phyloP scores from a whole-genome alignment of 2,113 vertebrate species.

The Gambusia affinis region DNA sequence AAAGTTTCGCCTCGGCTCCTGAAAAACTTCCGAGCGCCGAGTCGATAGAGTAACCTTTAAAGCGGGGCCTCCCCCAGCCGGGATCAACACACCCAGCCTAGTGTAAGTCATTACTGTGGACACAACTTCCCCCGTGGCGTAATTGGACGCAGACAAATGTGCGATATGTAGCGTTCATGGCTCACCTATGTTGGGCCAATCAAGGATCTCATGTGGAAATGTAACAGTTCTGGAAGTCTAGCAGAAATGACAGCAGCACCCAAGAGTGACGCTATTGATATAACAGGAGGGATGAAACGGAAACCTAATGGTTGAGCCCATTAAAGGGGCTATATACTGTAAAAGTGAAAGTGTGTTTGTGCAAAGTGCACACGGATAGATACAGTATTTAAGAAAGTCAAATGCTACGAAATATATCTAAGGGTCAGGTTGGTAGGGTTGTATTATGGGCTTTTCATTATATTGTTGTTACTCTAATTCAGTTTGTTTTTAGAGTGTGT shows the following conservation, averaged over 20 bases:
- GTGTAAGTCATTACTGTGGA: slow-evolving; percentile 58
- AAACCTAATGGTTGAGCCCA: neutral
- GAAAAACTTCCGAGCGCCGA: slow-evolving; percentile 33
- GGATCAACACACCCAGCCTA: slow-evolving; percentile 39
- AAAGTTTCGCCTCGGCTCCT: slow-evolving; percentile 33
- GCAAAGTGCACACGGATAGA: too few relatives aligned
- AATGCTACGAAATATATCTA: too few relatives aligned
- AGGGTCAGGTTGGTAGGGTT: too few relatives aligned
- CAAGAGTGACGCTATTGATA: neutral
- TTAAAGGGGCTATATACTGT: slow-evolving; percentile 11
- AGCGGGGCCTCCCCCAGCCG: slow-evolving; percentile 15
- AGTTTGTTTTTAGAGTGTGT: too few relatives aligned
- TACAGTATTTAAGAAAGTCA: too few relatives aligned
- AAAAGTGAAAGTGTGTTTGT: neutral
- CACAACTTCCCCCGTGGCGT: slow-evolving; percentile 25
- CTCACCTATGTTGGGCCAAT: slow-evolving; percentile 3
- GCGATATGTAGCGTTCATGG: slow-evolving; percentile 23
- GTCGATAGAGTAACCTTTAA: slow-evolving; percentile 73
- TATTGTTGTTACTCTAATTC: too few relatives aligned
- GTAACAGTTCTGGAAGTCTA: neutral
- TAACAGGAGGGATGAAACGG: neutral
- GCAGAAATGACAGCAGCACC: slow-evolving; percentile 5
- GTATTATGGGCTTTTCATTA: too few relatives aligned
- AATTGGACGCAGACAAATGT: slow-evolving; percentile 8
- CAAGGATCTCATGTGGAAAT: slow-evolving; percentile 8